phyloP scores from a whole-genome alignment of 2,797 vertebrate species.

The Acanthurus tractus region DNA sequence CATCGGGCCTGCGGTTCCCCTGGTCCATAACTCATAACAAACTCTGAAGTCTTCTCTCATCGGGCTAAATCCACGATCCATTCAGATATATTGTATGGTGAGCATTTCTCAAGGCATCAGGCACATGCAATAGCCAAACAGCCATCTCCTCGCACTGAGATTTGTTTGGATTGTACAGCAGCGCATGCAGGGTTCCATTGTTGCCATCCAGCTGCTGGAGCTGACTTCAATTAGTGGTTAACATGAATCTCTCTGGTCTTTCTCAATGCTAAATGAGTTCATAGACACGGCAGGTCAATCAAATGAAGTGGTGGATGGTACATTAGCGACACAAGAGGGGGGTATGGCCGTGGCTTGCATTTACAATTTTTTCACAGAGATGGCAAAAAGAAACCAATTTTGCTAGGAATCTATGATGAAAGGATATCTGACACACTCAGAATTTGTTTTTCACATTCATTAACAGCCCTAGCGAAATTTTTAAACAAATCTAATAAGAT shows the following conservation, averaged over 20 bases:
- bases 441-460: neutral
- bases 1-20: conserved; percentile 74
- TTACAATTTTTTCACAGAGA: conserved; percentile 2
- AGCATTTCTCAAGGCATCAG: conserved; percentile 73
- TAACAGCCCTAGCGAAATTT: conserved; percentile 11
- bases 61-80: conserved; percentile 64
- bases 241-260: conserved; percentile 70
- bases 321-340: conserved; percentile 30
- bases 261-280: conserved; percentile 74
- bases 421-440: conserved; percentile 7
- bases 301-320: conserved; percentile 53
- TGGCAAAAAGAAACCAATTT: neutral
- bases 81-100: conserved; percentile 66
- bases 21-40: conserved; percentile 80
- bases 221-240: conserved; percentile 84
- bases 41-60: conserved; percentile 79
- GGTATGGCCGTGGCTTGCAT: neutral
- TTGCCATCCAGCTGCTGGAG: conserved; percentile 81
- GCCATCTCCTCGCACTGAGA: conserved; percentile 64
- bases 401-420: neutral
- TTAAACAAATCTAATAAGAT: conserved; percentile 24
- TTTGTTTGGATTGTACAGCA: conserved; percentile 80
- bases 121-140: conserved; percentile 71
- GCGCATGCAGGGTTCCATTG: conserved; percentile 74
- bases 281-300: conserved; percentile 68